Conservation (phyloP, 1,140 invertebrate genomes). For the Mycetomoellerius zeteki region DNA sequence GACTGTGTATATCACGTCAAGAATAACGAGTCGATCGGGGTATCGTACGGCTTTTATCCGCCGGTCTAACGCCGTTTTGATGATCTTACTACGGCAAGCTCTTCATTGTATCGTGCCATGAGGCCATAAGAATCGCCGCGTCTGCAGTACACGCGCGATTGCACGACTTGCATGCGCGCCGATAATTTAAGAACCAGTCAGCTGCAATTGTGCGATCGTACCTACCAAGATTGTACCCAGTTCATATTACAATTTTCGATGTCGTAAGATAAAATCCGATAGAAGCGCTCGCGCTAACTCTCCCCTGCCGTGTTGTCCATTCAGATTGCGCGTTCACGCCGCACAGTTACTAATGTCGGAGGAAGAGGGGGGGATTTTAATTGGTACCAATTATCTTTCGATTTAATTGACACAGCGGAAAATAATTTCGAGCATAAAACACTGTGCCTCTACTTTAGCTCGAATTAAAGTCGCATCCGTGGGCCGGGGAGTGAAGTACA, state of each 20-base stretch:
- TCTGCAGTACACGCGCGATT: background rate
- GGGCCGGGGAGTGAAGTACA: slow-evolving; percentile 56
- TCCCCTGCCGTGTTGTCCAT: background rate
- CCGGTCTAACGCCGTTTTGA: slow-evolving; percentile 47
- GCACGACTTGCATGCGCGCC: slow-evolving; percentile 18
- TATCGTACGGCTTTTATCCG: slow-evolving; percentile 47
- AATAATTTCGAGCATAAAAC: slow-evolving; percentile 64
- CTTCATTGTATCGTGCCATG: slow-evolving; percentile 30
- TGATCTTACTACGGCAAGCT: slow-evolving; percentile 26
- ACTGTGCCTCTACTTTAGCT: slow-evolving; percentile 12
- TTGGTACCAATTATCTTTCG: slow-evolving; percentile 66
- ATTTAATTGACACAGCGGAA: slow-evolving; percentile 70
- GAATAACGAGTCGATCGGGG: slow-evolving; percentile 48
- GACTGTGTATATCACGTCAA: slow-evolving; percentile 26
- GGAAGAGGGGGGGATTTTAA: slow-evolving; percentile 50
- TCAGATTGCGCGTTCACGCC: background rate
- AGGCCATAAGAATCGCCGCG: slow-evolving; percentile 15
- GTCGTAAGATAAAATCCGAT: slow-evolving; percentile 6
- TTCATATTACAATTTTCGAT: slow-evolving; percentile 38
- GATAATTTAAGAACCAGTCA: slow-evolving; percentile 27
- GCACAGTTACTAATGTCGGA: background rate
- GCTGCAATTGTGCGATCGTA: slow-evolving; percentile 18
- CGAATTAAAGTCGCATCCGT: slow-evolving; percentile 49
- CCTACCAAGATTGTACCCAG: slow-evolving; percentile 6
- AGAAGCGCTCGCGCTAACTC: slow-evolving; percentile 12